Evolutionary conservation across 2,797 vertebrate species (phyloP), one percentile per base, ranked within the genome.

Genomic region (Rhynchotus rufescens): DNA sequence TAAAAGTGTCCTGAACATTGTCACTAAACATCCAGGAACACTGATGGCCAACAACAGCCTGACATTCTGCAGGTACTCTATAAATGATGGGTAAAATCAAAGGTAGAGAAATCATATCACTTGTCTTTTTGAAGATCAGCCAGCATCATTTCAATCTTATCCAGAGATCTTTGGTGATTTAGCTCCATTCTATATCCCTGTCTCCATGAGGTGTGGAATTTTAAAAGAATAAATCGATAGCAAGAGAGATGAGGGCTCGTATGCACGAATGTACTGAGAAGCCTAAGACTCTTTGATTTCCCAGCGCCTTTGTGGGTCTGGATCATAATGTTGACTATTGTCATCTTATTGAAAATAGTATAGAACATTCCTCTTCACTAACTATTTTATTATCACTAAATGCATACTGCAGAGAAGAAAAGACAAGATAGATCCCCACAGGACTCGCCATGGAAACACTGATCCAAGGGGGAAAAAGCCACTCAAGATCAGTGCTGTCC

Each of bases 401-500:
- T 85, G 67, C 82, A 74, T 83, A 81, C 65, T 84, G 90, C 0
- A 0, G 84, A 87, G 89, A 90, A 92, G 88, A 92, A 93, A 93
- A 91, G 79, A 87, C 52, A 45, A 81, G 79, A 78, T 23, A 90
- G 88, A 81, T 88, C 82, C 64, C 67, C 65, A 49, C 82, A 84
- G 86, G 77, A 94, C 94, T 95, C 3, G 6, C 84, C 84, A 81
- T 90, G 92, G 93, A 95, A 96, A 94, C 93, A 84, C 82, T 90
- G 90, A 66, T 95, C 82, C 73, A 87, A 56, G 17, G 69, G 81
- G 47, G 40, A 7, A 83, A 83, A 90, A 94, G 64, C 80, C 80
- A 86, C 88, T 94, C 86, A 84, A 92, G 57, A 93, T 92, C 90
- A 89, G 71, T 71, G 84, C 88, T 89, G 84, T 71, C 94, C 86